Evolutionary conservation across 2,113 vertebrate genomes (phyloP).

Genomic region (Phalacrocorax brasilianus): DNA sequence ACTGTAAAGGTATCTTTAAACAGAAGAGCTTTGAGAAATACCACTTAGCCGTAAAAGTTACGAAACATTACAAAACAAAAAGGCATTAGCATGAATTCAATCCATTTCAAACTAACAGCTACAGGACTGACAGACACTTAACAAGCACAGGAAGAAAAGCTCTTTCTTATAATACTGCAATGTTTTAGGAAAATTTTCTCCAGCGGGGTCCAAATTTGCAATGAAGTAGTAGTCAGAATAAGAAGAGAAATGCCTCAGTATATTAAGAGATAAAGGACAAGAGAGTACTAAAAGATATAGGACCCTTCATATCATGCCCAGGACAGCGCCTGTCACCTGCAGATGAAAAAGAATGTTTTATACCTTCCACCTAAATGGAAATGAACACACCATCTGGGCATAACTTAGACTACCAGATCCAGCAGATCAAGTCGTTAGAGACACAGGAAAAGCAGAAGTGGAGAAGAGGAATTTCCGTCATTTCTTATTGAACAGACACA

Average conservation of each 20-base stretch:
- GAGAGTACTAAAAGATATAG: background rate
- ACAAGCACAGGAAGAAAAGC: background rate
- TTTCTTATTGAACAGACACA: background rate
- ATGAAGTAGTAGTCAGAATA: background rate
- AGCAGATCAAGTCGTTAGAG: background rate
- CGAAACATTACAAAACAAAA: background rate
- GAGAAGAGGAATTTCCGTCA: too few species aligned
- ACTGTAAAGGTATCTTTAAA: background rate
- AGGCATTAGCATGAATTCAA: background rate
- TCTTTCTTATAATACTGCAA: background rate
- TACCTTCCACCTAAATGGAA: background rate
- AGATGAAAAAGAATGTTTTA: background rate
- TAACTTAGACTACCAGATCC: background rate
- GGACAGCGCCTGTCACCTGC: background rate
- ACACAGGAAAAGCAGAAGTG: too few species aligned
- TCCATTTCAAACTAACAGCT: background rate
- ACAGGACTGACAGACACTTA: background rate
- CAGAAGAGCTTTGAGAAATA: background rate
- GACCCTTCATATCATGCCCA: background rate
- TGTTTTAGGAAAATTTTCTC: background rate
- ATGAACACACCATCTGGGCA: accelerated
- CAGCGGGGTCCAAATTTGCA: background rate
- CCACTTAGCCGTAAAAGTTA: background rate
- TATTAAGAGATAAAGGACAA: background rate
- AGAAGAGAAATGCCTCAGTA: background rate